These are phyloP conservation scores for Achatina immaculata DNA, from an alignment of 1,140 invertebrate species.

Conservation along the genomic window DNA sequence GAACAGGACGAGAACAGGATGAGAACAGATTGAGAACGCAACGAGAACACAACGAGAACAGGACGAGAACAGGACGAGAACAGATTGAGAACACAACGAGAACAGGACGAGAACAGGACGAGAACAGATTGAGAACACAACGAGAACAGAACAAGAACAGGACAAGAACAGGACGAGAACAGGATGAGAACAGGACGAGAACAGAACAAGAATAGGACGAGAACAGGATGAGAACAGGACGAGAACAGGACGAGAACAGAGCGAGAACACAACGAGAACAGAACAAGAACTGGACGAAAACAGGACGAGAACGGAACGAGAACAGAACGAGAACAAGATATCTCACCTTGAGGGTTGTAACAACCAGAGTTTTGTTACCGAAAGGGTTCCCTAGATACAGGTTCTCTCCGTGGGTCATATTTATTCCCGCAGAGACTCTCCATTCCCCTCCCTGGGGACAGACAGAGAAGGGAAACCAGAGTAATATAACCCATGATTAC, in stretches of 20 bases:
- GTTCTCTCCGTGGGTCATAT: constrained; percentile 56
- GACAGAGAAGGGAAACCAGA: too few relatives aligned
- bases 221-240: too few relatives aligned
- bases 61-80: neutral
- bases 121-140: constrained; percentile 7
- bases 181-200: neutral
- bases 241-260: neutral
- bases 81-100: neutral
- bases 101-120: neutral
- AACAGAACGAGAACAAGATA: neutral
- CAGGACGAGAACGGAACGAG: constrained; percentile 6
- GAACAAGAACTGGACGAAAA: constrained; percentile 17
- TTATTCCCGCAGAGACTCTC: constrained; percentile 86
- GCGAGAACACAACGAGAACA: constrained; percentile 21
- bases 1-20: neutral
- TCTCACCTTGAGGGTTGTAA: constrained; percentile 88
- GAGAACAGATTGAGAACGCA: neutral
- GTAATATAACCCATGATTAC: too few relatives aligned
- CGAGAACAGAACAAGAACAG: constrained; percentile 12
- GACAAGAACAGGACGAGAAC: too few relatives aligned
- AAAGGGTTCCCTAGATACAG: constrained; percentile 46
- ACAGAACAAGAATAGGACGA: neutral
- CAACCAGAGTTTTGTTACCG: constrained; percentile 89
- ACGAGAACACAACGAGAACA: neutral
- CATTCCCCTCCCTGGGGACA: constrained; percentile 90